Evolutionary conservation across 2,797 vertebrate species (phyloP), one percentile per base, ranked within the genome.

Genomic region (Sciurus vulgaris): DNA sequence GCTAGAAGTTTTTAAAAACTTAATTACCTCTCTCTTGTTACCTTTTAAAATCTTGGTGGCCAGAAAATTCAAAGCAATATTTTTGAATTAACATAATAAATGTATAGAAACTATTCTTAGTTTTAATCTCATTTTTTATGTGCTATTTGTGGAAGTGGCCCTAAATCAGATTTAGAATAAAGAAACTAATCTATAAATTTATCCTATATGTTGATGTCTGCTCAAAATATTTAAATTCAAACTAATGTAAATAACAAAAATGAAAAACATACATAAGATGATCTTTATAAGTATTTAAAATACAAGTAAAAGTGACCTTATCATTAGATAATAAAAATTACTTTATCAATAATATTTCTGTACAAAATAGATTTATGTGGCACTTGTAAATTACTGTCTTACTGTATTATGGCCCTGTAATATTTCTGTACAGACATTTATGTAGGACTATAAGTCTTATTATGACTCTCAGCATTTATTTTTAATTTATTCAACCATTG

Each of bases 41-140:
- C 35, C 79, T 86, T 93, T 28, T 56, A 56, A 56, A 54, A 83
- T 56, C 11, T 26, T 86, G 15, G n/a, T 35, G 86, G n/a, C 9
- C 15, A 78, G 72, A 91, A 88, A 92, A 78, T 78, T 88, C 20
- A n/a, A 96, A 87, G 70, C 35, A 44, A 79, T 78, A 89, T 59
- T 84, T 84, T 38, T 72, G 33, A 88, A 67, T 56, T 74, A 86
- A 54, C 15, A 74, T 54, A 61, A 30, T 54, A 84, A 84, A 20
- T 86, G 28, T 54, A 70, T 18, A 74, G 44, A 59, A 86, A 74
- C 22, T 69, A 86, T 51, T 67, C 47, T 85, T 41, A 56, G 7
- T 56, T 56, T 56, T 56, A 22, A 56, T 56, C 20, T 56, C 54
- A 56, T 56, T 67, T 93, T 56, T 76, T 81, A 38, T 76, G 59